Conservation (phyloP, 2,888 invertebrate species). For the Phaonia tiefii region DNA sequence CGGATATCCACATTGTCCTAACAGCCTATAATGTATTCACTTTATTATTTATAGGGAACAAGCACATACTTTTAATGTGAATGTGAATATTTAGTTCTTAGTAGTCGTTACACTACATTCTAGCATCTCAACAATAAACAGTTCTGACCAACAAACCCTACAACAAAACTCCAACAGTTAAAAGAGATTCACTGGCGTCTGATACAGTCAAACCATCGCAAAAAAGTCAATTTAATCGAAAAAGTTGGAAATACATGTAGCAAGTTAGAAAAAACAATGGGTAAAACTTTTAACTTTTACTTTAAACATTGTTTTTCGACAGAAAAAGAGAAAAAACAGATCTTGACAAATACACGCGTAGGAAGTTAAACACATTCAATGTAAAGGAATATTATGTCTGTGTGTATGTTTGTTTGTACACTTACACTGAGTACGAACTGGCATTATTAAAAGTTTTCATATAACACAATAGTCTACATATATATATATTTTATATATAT, state of each 20-base stretch:
- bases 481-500: conserved; percentile 29
- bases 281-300: conserved; percentile 40
- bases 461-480: conserved; percentile 40
- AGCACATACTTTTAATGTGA: conserved; percentile 16
- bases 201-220: conserved; percentile 12
- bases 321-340: background rate
- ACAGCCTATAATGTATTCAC: conserved; percentile 7
- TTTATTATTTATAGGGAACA: conserved; percentile 7
- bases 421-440: background rate
- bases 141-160: no score
- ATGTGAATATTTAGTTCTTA: background rate
- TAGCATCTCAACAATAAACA: no score
- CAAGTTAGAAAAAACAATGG: conserved; percentile 39
- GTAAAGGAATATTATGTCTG: conserved; percentile 9
- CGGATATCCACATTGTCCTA: background rate
- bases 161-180: conserved; percentile 8
- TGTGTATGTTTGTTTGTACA: background rate
- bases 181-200: conserved; percentile 4
- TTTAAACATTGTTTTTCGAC: background rate
- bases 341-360: conserved; percentile 2
- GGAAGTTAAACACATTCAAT: conserved; percentile 4
- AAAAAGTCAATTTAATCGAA: conserved; percentile 44
- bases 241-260: conserved; percentile 35
- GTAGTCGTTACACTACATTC: background rate
- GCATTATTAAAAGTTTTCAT: conserved; percentile 31